These are phyloP conservation scores for Coleophora deauratella DNA, from an alignment of 2,888 invertebrate species.

Conservation along the genomic window DNA sequence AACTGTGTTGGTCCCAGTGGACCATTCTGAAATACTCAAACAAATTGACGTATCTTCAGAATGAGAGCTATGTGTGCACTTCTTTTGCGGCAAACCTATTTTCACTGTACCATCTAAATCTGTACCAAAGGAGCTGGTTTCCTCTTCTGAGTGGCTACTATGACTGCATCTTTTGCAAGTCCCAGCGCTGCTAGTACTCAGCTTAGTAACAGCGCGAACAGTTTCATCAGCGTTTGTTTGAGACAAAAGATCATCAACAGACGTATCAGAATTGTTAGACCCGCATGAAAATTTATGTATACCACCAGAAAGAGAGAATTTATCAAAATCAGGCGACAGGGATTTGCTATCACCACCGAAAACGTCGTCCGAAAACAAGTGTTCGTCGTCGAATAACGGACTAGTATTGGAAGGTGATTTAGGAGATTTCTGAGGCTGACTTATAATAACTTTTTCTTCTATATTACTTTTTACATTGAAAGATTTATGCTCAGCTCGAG, in stretches of 20 bases:
- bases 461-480: constrained; percentile 47
- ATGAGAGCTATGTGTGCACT: constrained; percentile 87
- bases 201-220: constrained; percentile 62
- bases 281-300: constrained; percentile 67
- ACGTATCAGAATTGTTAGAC: constrained; percentile 78
- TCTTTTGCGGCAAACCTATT: constrained; percentile 84
- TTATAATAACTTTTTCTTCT: constrained; percentile 74
- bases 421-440: constrained; percentile 72
- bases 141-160: constrained; percentile 83
- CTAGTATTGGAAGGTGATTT: constrained; percentile 67
- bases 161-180: constrained; percentile 78
- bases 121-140: constrained; percentile 84
- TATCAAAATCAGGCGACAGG: constrained; percentile 73
- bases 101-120: constrained; percentile 88
- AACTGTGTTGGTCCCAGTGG: constrained; percentile 89
- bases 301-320: constrained; percentile 46
- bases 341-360: constrained; percentile 76
- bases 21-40: constrained; percentile 90
- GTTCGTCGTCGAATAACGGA: constrained; percentile 76
- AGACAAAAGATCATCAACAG: constrained; percentile 76
- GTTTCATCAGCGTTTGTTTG: constrained; percentile 75
- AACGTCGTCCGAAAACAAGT: constrained; percentile 74
- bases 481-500: constrained; percentile 53
- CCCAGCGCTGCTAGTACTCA: constrained; percentile 63
- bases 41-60: constrained; percentile 92